Base-by-base conservation (phyloP, 2,888 invertebrate genomes). In the Athetis lepigone region DNA sequence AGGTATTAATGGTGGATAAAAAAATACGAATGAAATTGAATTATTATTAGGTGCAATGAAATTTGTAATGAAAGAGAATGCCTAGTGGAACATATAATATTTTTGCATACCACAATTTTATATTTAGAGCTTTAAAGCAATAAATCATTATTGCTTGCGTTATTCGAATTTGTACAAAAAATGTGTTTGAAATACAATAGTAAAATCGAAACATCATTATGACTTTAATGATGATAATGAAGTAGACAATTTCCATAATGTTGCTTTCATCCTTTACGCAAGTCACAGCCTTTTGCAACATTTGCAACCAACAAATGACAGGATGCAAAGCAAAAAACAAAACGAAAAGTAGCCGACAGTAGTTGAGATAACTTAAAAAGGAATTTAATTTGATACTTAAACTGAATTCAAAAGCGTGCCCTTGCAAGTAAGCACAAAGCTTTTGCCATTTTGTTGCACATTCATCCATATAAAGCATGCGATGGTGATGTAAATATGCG, bases 281-380 rank as follows among this genome's bases (percentile, higher is more conserved):
- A 45, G 36, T 67, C 52, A 45, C 45, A 61, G 56, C 16, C 19
- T 23, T 42, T 8, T 33, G 13, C 33, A 13, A 7, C 19, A 40
- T 9, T 19, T 9, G 37, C 18, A 55, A 52, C 46, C 29, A 16
- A 29, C 27, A 42, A 7, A 50, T 18, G 29, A 59, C 29, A 56
- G 11, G 21, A 39, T 27, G 33, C 52, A 62, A 63, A 57, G 33
- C 52, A 62, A 63, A 57, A 62, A 61, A 55, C 52, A 62, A 62
- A 56, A 7, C 45, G 54, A 33, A 75, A 46, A 45, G 36, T 16
- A 37, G 61, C 56, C 29, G 54, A 70, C 71, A 47, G 71, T 69
- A 74, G 71, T 69, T 50, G 57, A 75, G 63, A 75, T 80, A 72
- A 68, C 72, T 70, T 47, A 72, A 72, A 67, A 75, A 77, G 75